Percentiles rank a stretch among this genome's conserved stretches.
Evolutionary conservation across 2,888 invertebrate species (phyloP).

Genomic region (Torymus tubicola): DNA sequence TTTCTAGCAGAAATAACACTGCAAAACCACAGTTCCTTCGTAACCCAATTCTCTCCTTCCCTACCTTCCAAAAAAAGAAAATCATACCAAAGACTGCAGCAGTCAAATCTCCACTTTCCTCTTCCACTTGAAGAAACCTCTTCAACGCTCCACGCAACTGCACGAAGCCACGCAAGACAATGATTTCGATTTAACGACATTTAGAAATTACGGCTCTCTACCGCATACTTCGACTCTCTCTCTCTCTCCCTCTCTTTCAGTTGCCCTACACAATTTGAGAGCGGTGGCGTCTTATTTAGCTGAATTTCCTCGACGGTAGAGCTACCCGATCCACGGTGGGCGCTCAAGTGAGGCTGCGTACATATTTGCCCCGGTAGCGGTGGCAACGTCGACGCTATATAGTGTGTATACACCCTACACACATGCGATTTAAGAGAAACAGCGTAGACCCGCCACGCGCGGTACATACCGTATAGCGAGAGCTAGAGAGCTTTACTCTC

Average conservation of each 20-base stretch:
- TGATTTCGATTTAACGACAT: conserved; percentile 18
- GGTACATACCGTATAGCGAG: neutral
- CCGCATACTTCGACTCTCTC: neutral
- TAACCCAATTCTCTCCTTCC: too few relatives aligned
- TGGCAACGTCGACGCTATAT: neutral
- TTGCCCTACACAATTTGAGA: neutral
- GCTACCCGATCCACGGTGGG: neutral
- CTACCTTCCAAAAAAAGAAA: too few relatives aligned
- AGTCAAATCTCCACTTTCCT: too few relatives aligned
- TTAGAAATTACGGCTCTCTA: conserved; percentile 18
- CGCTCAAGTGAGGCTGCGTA: conserved; percentile 13
- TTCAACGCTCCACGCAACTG: too few relatives aligned
- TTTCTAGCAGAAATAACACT: too few relatives aligned
- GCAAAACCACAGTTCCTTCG: too few relatives aligned
- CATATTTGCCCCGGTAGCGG: neutral
- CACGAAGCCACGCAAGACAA: neutral
- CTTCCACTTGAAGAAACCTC: too few relatives aligned
- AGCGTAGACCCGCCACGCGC: too few relatives aligned
- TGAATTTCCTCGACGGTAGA: conserved; percentile 11
- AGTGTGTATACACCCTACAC: neutral
- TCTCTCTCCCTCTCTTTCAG: neutral
- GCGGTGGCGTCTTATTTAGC: conserved; percentile 28
- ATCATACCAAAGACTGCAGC: too few relatives aligned
- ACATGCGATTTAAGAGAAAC: conserved; percentile 13
- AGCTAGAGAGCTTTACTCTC: neutral